phyloP scores from a whole-genome alignment of 2,888 invertebrate genomes.

The Drosophila algonquin region DNA sequence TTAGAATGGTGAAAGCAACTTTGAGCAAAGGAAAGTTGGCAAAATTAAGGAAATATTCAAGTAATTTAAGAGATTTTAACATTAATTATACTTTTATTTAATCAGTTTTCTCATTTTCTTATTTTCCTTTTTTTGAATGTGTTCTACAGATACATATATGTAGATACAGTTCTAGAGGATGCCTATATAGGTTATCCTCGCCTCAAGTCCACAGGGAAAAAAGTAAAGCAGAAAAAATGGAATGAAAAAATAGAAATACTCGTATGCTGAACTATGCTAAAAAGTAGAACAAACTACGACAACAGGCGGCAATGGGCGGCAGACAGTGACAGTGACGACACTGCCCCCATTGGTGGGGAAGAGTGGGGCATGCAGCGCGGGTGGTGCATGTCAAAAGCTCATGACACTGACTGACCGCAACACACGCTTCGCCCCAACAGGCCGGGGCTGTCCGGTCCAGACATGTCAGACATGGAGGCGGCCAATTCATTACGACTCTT shows the following conservation, averaged over 20 bases:
- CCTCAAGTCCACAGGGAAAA: too few species aligned
- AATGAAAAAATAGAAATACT: conserved; percentile 12
- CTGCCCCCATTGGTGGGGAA: background rate
- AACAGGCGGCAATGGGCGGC: conserved; percentile 1
- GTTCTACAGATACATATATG: too few species aligned
- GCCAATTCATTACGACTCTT: conserved; percentile 53
- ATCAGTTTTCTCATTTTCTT: too few species aligned
- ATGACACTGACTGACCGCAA: conserved; percentile 52
- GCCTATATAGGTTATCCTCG: conserved; percentile 52
- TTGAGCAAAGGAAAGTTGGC: background rate
- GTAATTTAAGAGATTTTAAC: too few species aligned
- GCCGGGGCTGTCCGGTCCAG: conserved; percentile 6
- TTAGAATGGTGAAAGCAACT: background rate
- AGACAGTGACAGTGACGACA: background rate
- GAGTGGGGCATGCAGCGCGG: conserved; percentile 4
- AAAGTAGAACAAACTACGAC: conserved; percentile 19
- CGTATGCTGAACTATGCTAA: conserved; percentile 1
- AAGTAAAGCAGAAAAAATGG: conserved; percentile 17
- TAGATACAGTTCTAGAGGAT: too few species aligned
- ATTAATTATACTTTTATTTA: too few species aligned
- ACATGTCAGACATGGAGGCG: conserved; percentile 68
- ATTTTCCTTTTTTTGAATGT: too few species aligned
- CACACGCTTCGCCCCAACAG: conserved; percentile 11
- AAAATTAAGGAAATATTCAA: background rate
- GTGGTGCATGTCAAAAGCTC: conserved; percentile 47